Evolutionary conservation across 35 echinoderm and acorn worm genomes (phyloP).

Genomic region (Acanthaster planci): DNA sequence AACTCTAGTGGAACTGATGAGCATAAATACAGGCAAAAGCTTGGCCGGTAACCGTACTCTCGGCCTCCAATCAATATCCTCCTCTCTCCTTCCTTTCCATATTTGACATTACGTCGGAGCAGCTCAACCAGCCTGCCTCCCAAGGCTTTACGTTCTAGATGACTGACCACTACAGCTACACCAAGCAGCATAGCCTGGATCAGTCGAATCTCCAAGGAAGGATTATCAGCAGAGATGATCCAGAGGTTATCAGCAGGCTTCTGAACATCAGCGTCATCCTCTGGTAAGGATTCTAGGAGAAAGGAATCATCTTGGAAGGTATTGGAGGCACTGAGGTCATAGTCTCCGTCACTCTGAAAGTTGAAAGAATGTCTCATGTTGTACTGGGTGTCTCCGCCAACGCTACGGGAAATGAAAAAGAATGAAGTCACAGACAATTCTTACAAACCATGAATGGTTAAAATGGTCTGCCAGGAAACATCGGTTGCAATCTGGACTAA

Average conservation of each 20-base stretch:
- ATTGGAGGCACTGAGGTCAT: background rate
- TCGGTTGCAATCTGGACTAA: too few species aligned
- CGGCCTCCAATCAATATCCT: conserved; percentile 66
- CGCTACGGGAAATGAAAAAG: background rate
- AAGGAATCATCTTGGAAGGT: conserved; percentile 16
- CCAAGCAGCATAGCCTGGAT: conserved; percentile 75
- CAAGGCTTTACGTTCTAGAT: conserved; percentile 72
- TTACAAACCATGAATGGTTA: too few species aligned
- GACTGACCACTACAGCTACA: conserved; percentile 72
- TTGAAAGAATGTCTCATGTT: background rate
- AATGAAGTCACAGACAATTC: too few species aligned
- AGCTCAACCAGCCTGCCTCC: conserved; percentile 60
- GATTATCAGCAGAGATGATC: conserved; percentile 78
- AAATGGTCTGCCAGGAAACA: too few species aligned
- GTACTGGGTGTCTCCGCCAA: conserved; percentile 8
- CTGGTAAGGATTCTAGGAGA: background rate
- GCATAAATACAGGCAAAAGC: conserved; percentile 71
- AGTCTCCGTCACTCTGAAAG: background rate
- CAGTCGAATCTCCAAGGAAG: conserved; percentile 57
- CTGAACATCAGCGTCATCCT: conserved; percentile 20
- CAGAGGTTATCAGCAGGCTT: conserved; percentile 58
- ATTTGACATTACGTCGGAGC: conserved; percentile 61
- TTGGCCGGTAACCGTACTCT: conserved; percentile 72
- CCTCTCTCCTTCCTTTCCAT: conserved; percentile 60
- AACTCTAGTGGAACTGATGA: conserved; percentile 79